phyloP scores from a whole-genome alignment of 2,113 vertebrate genomes.

The Procavia capensis region DNA sequence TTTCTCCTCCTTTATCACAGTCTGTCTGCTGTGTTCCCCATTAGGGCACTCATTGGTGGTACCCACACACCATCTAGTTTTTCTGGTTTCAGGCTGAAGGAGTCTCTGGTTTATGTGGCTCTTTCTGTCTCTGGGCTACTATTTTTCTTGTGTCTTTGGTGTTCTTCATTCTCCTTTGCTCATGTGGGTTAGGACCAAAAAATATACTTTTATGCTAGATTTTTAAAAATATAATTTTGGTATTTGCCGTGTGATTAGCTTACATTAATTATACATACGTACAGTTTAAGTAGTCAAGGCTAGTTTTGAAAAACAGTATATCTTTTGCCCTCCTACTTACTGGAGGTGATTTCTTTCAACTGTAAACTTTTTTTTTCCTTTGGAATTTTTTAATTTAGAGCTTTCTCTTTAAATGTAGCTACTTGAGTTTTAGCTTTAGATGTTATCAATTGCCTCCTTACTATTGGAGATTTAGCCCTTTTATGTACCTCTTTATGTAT shows the following conservation, averaged over 20 bases:
- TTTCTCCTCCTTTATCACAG: too few species aligned
- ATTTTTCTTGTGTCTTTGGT: too few species aligned
- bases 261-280: background rate
- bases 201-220: background rate
- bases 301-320: constrained; percentile 23
- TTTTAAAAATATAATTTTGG: constrained; percentile 1
- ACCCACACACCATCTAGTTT: too few species aligned
- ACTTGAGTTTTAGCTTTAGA: constrained; percentile 43
- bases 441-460: background rate
- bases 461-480: background rate
- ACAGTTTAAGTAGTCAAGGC: background rate
- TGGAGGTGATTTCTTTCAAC: constrained; percentile 1
- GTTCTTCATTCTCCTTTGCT: too few species aligned
- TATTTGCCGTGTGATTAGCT: background rate
- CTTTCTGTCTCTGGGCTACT: too few species aligned
- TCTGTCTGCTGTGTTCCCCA: too few species aligned
- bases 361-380: background rate
- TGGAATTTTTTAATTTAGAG: background rate
- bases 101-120: too few species aligned
- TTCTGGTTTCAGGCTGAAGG: too few species aligned
- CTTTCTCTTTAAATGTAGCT: constrained; percentile 2
- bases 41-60: too few species aligned
- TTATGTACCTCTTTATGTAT: constrained; percentile 11
- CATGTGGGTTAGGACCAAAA: too few species aligned
- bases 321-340: background rate